phyloP scores from a whole-genome alignment of 2,797 vertebrate genomes.

The Simalia tracyae region DNA sequence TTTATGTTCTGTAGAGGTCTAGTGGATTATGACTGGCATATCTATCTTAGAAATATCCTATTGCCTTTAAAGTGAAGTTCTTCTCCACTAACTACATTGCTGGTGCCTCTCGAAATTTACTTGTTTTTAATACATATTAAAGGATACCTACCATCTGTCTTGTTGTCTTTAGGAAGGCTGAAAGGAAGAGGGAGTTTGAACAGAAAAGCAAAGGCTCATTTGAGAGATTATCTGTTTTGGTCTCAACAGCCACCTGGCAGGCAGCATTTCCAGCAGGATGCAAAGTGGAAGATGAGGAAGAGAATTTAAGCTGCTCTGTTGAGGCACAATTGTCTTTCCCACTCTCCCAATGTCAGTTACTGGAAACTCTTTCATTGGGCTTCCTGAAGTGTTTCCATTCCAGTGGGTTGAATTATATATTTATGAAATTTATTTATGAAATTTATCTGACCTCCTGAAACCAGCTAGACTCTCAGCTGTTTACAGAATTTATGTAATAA shows the following conservation, averaged over 20 bases:
- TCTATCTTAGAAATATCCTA: rapidly evolving
- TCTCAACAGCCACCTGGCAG: neutral
- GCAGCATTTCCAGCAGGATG: neutral
- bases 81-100: slow-evolving; percentile 11
- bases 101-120: neutral
- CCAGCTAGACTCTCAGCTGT: neutral
- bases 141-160: neutral
- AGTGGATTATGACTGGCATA: neutral
- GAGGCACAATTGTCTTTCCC: neutral
- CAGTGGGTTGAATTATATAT: neutral
- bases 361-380: neutral
- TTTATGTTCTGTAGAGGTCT: neutral
- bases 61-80: slow-evolving; percentile 17
- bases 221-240: neutral
- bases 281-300: neutral
- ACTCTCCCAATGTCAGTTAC: neutral
- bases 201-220: neutral
- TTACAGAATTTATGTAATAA: neutral
- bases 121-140: neutral
- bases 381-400: neutral
- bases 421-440: neutral
- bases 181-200: neutral
- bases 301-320: neutral
- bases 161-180: neutral
- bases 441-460: neutral